phyloP scores from a whole-genome alignment of 2,888 invertebrate species.

The Morpho helenor region DNA sequence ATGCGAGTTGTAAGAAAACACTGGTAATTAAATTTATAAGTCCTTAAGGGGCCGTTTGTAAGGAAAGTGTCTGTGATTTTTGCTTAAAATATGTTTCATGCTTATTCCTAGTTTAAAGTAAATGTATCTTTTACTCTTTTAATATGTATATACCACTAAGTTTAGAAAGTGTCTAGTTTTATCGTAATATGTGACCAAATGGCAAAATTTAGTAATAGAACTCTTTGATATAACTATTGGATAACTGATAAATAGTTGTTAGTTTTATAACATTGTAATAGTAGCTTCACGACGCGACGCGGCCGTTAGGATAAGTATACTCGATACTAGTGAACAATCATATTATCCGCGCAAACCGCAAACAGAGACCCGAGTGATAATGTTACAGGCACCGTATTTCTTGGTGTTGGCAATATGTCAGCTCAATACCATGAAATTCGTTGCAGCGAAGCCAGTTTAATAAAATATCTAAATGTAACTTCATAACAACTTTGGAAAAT shows the following conservation, averaged over 20 bases:
- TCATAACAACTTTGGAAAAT: too few species aligned
- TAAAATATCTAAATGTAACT: too few species aligned
- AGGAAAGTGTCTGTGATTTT: constrained; percentile 76
- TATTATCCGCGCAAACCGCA: neutral
- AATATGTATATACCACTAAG: constrained; percentile 64
- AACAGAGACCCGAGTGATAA: neutral
- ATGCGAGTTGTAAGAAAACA: constrained; percentile 14
- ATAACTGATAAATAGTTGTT: constrained; percentile 28
- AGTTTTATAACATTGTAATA: constrained; percentile 4
- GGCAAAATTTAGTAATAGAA: constrained; percentile 32
- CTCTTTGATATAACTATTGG: constrained; percentile 35
- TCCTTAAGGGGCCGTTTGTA: constrained; percentile 52
- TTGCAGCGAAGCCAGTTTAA: too few species aligned
- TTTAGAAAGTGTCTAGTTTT: constrained; percentile 48
- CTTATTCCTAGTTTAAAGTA: constrained; percentile 65
- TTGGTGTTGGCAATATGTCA: too few species aligned
- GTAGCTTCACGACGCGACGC: constrained; percentile 1
- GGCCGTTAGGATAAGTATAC: neutral
- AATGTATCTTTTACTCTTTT: constrained; percentile 50
- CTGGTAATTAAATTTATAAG: constrained; percentile 13
- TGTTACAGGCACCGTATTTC: too few species aligned
- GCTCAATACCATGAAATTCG: too few species aligned
- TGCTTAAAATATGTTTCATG: constrained; percentile 67
- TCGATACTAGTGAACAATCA: constrained; percentile 3
- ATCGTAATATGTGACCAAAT: constrained; percentile 67